Evolutionary conservation across 1,140 invertebrate genomes (phyloP).

Genomic region (Hycleus phaleratus): DNA sequence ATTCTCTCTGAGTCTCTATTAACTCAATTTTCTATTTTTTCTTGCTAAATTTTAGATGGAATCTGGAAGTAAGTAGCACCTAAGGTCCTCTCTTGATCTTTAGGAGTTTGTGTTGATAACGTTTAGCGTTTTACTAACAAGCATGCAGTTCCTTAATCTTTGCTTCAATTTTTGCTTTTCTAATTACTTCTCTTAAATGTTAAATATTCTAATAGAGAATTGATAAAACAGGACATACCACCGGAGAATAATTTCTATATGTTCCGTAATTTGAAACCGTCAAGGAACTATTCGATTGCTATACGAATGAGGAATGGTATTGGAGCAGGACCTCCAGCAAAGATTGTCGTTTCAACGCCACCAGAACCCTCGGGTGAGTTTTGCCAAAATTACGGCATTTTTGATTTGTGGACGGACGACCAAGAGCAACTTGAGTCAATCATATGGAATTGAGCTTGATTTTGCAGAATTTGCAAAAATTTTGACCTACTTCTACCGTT

Average conservation of each 20-base stretch:
- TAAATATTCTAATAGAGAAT: too few species aligned
- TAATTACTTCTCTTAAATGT: too few species aligned
- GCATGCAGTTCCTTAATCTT: not conserved
- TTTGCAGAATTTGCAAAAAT: too few species aligned
- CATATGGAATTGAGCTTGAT: too few species aligned
- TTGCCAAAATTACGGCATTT: too few species aligned
- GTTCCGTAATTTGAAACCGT: conserved; percentile 66
- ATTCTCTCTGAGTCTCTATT: not conserved
- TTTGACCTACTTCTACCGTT: too few species aligned
- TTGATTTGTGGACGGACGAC: too few species aligned
- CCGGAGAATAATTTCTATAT: conserved; percentile 62
- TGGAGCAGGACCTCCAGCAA: conserved; percentile 66
- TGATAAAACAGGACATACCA: conserved; percentile 57
- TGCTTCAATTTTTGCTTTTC: too few species aligned
- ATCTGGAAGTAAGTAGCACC: not conserved
- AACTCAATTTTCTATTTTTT: not conserved
- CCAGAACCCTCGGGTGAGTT: conserved; percentile 14
- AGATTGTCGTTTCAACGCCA: conserved; percentile 55
- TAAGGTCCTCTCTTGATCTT: not conserved
- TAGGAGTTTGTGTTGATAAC: too few species aligned
- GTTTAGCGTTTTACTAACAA: not conserved
- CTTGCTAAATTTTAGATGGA: not conserved
- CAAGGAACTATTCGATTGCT: conserved; percentile 64
- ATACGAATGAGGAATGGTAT: conserved; percentile 70
- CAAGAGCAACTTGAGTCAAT: too few species aligned